These are phyloP conservation scores for Catharus fuscescens DNA, from an alignment of 2,113 vertebrate genomes.

Conservation along the genomic window DNA sequence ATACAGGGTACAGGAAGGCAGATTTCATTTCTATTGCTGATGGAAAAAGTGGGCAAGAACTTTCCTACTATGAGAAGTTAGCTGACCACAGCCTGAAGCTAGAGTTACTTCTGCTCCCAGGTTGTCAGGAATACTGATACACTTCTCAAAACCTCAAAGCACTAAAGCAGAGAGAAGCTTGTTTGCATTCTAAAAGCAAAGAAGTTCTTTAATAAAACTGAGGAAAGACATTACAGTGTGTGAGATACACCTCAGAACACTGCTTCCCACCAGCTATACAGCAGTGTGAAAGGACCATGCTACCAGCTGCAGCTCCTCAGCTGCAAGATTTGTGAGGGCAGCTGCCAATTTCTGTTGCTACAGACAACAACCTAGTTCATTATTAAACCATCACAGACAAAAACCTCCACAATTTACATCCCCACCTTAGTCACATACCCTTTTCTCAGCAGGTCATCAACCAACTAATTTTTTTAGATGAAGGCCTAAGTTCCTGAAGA, in stretches of 20 bases:
- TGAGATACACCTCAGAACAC: neutral
- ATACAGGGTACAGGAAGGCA: neutral
- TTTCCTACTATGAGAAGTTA: neutral
- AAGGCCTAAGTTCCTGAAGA: neutral
- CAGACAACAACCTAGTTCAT: neutral
- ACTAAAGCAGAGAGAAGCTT: neutral
- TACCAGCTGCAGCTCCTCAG: neutral
- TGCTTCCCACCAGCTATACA: neutral
- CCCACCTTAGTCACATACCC: neutral
- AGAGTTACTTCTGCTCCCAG: neutral
- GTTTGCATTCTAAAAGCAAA: neutral
- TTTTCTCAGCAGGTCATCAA: neutral
- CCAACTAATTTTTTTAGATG: neutral
- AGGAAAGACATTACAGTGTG: neutral
- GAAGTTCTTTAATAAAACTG: neutral
- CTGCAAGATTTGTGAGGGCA: neutral
- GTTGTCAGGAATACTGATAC: neutral
- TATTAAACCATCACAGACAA: neutral
- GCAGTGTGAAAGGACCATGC: accelerated
- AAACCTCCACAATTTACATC: neutral
- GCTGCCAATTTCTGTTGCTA: neutral
- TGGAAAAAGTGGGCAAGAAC: neutral
- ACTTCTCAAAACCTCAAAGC: neutral
- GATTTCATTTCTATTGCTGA: neutral
- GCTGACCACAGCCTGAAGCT: neutral